A percentile compares a stretch with the other conserved stretches of the same genome.
phyloP scores from a whole-genome alignment of 2,888 invertebrate species.

The Ectemnius cavifrons region DNA sequence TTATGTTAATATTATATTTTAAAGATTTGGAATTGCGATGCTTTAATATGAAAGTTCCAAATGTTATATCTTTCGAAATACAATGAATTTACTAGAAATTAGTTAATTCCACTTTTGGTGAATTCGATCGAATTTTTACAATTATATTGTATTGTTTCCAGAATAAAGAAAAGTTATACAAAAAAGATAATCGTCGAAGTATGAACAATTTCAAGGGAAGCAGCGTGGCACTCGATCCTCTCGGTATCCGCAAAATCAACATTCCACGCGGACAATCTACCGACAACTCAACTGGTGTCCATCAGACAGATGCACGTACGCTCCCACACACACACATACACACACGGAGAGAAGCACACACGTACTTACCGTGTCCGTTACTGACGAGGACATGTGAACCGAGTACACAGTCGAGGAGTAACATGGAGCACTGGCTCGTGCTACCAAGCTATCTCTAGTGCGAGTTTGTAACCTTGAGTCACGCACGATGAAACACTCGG shows the following conservation, averaged over 20 bases:
- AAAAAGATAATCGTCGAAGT: too few relatives aligned
- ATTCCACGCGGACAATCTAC: slow-evolving; percentile 12
- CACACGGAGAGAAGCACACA: slow-evolving; percentile 17
- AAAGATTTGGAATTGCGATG: too few relatives aligned
- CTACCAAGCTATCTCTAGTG: slow-evolving; percentile 10
- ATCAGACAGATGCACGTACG: slow-evolving; percentile 13
- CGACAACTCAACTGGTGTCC: slow-evolving; percentile 20
- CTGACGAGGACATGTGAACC: slow-evolving; percentile 4
- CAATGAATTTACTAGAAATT: too few relatives aligned
- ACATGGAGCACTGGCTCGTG: slow-evolving; percentile 25
- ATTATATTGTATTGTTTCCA: too few relatives aligned
- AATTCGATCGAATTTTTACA: too few relatives aligned
- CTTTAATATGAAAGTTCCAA: too few relatives aligned
- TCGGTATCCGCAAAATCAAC: slow-evolving; percentile 15
- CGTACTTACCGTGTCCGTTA: neutral
- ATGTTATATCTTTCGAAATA: too few relatives aligned
- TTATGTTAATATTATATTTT: too few relatives aligned
- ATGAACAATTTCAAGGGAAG: too few relatives aligned
- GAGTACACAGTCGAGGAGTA: slow-evolving; percentile 14
- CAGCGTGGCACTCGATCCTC: neutral
- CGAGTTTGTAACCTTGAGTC: slow-evolving; percentile 66
- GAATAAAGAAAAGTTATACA: too few relatives aligned
- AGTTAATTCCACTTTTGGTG: too few relatives aligned
- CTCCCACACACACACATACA: slow-evolving; percentile 9
- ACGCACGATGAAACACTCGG: slow-evolving; percentile 59